These are phyloP conservation scores for Tinea pellionella DNA, from an alignment of 2,888 invertebrate genomes.

Conservation along the genomic window DNA sequence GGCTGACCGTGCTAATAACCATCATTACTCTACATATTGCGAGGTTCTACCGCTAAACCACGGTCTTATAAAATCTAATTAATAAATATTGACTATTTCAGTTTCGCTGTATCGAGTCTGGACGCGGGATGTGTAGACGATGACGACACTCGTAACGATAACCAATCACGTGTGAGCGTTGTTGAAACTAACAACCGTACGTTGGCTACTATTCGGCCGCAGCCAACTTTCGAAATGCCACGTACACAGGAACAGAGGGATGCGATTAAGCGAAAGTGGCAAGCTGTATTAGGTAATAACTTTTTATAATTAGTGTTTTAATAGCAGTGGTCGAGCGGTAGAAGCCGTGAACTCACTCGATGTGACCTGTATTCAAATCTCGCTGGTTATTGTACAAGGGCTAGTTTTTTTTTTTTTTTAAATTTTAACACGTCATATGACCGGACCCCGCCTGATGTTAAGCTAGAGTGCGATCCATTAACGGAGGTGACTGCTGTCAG, in stretches of 20 bases:
- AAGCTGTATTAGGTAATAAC: conserved; percentile 75
- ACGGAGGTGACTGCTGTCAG: no score
- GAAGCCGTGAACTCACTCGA: no score
- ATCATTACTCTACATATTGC: no score
- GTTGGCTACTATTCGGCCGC: conserved; percentile 16
- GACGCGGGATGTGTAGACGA: conserved; percentile 31
- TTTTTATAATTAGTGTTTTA: not conserved
- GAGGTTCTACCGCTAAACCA: no score
- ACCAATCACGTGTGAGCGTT: conserved; percentile 23
- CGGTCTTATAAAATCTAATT: no score
- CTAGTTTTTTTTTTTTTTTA: no score
- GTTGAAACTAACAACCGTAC: conserved; percentile 19
- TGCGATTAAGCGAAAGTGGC: conserved; percentile 85
- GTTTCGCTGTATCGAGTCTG: conserved; percentile 18
- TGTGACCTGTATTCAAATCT: not conserved
- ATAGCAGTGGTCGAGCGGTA: no score
- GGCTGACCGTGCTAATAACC: no score
- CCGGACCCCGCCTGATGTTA: no score
- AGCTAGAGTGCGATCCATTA: no score
- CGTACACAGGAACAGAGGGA: conserved; percentile 81
- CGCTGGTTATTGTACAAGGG: no score
- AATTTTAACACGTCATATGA: no score
- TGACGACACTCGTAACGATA: conserved; percentile 11
- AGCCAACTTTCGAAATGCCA: conserved; percentile 54
- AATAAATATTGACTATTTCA: not conserved